Evolutionary conservation across 2,797 vertebrate genomes (phyloP).

Genomic region (Rhynchonycteris naso): DNA sequence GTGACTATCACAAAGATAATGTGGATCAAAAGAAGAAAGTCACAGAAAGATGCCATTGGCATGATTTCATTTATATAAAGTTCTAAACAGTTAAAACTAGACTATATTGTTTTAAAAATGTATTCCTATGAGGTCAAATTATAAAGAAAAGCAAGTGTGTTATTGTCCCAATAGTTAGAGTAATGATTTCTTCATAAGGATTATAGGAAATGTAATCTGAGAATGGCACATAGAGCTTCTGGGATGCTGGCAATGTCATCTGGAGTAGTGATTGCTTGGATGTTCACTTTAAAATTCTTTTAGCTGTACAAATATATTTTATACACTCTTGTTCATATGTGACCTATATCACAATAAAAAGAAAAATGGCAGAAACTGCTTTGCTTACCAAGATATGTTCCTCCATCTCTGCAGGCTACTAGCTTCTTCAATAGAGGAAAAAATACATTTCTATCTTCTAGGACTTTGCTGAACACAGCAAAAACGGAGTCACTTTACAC

Average conservation of each 20-base stretch:
- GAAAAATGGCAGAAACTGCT: not conserved
- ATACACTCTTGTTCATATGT: not conserved
- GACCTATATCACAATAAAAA: not conserved
- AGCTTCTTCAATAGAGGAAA: not conserved
- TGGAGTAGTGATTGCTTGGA: not conserved
- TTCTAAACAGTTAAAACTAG: not conserved
- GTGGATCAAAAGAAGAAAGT: not conserved
- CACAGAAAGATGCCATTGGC: not conserved
- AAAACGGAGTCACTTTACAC: not conserved
- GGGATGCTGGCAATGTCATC: not conserved
- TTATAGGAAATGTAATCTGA: not conserved
- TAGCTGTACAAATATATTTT: not conserved
- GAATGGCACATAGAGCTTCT: not conserved
- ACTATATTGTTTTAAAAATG: not conserved
- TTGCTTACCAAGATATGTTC: not conserved
- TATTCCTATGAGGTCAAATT: not conserved
- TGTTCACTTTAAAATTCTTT: not conserved
- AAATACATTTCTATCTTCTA: not conserved
- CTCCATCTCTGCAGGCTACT: not conserved
- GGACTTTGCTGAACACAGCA: not conserved
- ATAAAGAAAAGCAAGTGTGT: not conserved
- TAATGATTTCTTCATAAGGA: not conserved
- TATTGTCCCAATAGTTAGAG: not conserved
- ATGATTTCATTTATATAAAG: not conserved
- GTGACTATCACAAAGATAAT: not conserved